Evolutionary conservation across 2,113 vertebrate species (phyloP).

Genomic region (Vulpes vulpes): DNA sequence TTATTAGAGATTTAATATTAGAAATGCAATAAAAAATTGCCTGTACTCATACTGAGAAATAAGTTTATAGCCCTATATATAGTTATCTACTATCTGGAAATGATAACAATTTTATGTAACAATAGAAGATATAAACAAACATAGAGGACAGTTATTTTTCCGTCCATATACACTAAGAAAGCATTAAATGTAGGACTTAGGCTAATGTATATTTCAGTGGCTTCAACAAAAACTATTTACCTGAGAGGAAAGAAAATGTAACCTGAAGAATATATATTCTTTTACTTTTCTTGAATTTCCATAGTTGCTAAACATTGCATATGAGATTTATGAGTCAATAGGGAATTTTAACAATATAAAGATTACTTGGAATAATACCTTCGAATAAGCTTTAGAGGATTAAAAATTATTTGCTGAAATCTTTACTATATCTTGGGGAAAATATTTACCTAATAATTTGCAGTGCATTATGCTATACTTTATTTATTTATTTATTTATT

Average conservation of each 20-base stretch:
- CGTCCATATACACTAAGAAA: neutral
- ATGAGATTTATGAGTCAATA: neutral
- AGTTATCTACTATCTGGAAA: neutral
- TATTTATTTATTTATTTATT: too few relatives aligned
- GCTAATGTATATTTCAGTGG: neutral
- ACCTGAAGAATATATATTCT: neutral
- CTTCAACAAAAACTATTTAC: neutral
- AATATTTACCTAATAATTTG: neutral
- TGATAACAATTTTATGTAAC: neutral
- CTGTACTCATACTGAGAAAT: neutral
- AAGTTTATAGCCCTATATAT: neutral
- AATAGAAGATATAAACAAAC: neutral
- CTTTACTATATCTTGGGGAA: neutral
- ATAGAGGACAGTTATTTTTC: neutral
- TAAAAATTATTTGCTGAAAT: neutral
- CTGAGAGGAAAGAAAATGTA: neutral
- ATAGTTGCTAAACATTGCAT: neutral
- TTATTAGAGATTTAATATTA: slow-evolving; percentile 20
- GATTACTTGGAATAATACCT: neutral
- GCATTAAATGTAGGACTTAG: neutral
- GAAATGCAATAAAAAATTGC: neutral
- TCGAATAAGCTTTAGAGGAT: neutral
- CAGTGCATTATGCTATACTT: neutral
- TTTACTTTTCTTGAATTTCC: neutral
- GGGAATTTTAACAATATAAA: neutral